phyloP scores from a whole-genome alignment of 2,797 vertebrate genomes.

The Oryzias dopingdopingensis region DNA sequence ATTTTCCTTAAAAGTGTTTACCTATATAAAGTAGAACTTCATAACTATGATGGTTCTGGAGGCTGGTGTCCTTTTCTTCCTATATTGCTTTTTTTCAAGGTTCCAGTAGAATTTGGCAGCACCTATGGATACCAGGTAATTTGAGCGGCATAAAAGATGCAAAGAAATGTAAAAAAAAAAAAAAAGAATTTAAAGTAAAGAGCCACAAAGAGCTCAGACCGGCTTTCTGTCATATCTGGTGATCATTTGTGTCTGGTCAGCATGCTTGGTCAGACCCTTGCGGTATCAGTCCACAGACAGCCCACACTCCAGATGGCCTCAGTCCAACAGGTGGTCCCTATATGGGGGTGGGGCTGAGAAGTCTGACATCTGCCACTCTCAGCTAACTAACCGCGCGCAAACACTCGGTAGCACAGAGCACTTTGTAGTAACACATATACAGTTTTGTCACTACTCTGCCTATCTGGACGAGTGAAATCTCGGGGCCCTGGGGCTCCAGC shows the following conservation, averaged over 20 bases:
- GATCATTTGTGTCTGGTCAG: conserved; percentile 58
- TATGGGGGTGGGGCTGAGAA: conserved; percentile 53
- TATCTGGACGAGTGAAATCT: conserved; percentile 44
- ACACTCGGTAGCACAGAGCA: conserved; percentile 18
- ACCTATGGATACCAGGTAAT: too few species aligned
- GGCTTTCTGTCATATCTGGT: conserved; percentile 49
- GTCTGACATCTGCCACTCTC: conserved; percentile 73
- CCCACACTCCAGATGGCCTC: conserved; percentile 66
- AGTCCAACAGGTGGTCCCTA: conserved; percentile 74
- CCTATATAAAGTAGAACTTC: too few species aligned
- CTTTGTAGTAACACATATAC: conserved; percentile 48
- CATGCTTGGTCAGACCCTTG: conserved; percentile 44
- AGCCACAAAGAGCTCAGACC: conserved; percentile 17
- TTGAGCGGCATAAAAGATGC: too few species aligned
- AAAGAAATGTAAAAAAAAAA: not conserved
- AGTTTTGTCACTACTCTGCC: conserved; percentile 28
- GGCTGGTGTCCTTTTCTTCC: too few species aligned
- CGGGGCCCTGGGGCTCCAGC: conserved; percentile 31
- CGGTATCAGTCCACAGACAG: conserved; percentile 37
- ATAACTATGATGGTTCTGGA: too few species aligned
- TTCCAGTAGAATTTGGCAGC: too few species aligned
- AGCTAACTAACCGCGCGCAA: conserved; percentile 32
- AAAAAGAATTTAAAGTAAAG: not conserved
- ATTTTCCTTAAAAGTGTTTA: too few species aligned
- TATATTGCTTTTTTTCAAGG: too few species aligned